These are phyloP conservation scores for Parnassius smintheus DNA, from an alignment of 2,888 invertebrate genomes.

Conservation along the genomic window DNA sequence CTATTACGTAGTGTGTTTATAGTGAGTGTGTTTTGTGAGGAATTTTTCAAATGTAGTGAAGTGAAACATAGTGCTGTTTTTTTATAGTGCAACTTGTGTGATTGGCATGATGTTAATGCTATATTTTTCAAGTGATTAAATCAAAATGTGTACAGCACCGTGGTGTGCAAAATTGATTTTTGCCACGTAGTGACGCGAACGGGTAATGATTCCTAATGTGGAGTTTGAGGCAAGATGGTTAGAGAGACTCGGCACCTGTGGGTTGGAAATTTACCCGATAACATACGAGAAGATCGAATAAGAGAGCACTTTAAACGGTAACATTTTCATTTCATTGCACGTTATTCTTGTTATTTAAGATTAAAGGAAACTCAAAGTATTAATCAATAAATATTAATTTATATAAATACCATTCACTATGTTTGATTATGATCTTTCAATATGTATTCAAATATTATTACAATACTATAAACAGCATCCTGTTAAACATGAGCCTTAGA, in stretches of 20 bases:
- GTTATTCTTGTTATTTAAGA: not conserved
- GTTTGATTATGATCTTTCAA: no score
- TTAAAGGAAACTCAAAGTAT: no score
- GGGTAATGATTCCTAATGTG: conserved; percentile 92
- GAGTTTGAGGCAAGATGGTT: conserved; percentile 99
- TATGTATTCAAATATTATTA: no score
- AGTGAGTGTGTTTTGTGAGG: conserved; percentile 78
- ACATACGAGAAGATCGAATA: conserved; percentile 98
- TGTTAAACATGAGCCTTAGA: no score
- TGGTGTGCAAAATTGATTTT: conserved; percentile 80
- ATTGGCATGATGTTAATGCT: conserved; percentile 64
- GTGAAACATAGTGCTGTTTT: conserved; percentile 75
- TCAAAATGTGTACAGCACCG: conserved; percentile 78
- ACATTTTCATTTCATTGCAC: conserved; percentile 39
- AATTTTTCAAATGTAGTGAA: conserved; percentile 76
- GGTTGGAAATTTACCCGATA: conserved; percentile 99
- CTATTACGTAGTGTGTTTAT: conserved; percentile 78
- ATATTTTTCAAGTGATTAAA: conserved; percentile 63
- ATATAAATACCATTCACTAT: no score
- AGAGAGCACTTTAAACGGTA: conserved; percentile 99
- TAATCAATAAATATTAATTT: no score
- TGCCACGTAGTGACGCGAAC: conserved; percentile 83
- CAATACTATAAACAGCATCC: no score
- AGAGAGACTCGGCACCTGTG: conserved; percentile 99
- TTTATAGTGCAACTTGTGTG: conserved; percentile 66